These are phyloP conservation scores for Clusia tigrina DNA, from an alignment of 2,888 invertebrate species.

Conservation along the genomic window DNA sequence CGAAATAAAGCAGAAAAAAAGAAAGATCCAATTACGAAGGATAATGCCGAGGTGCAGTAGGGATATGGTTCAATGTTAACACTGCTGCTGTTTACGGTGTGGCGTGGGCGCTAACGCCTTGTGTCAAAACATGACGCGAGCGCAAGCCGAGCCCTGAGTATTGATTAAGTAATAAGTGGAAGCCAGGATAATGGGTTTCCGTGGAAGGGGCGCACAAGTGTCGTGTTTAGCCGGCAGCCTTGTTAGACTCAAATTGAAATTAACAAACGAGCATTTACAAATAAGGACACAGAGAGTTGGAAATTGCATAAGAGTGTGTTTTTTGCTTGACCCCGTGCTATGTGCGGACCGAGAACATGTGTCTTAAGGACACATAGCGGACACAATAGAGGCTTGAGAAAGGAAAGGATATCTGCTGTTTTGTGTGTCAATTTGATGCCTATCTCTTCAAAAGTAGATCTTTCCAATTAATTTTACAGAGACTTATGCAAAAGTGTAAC, in stretches of 20 bases:
- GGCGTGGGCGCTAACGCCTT: slow-evolving; percentile 19
- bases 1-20: slow-evolving; percentile 20
- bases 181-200: neutral
- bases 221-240: neutral
- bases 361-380: neutral
- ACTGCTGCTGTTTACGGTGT: neutral
- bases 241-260: slow-evolving; percentile 1
- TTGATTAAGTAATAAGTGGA: slow-evolving; percentile 10
- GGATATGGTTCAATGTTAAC: neutral
- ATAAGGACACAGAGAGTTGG: neutral
- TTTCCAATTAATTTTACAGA: slow-evolving; percentile 1
- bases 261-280: neutral
- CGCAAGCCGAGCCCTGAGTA: neutral
- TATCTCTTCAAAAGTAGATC: no score
- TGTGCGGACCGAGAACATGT: neutral
- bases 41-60: slow-evolving; percentile 36
- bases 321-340: neutral
- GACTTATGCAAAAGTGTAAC: slow-evolving; percentile 6
- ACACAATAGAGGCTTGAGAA: neutral
- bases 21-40: slow-evolving; percentile 36
- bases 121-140: slow-evolving; percentile 21
- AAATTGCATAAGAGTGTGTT: neutral
- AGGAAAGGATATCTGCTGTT: no score
- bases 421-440: no score
- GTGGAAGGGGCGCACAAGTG: neutral